Evolutionary conservation across 1,140 invertebrate genomes (phyloP).

Genomic region (Cyphomyrmex costatus): DNA sequence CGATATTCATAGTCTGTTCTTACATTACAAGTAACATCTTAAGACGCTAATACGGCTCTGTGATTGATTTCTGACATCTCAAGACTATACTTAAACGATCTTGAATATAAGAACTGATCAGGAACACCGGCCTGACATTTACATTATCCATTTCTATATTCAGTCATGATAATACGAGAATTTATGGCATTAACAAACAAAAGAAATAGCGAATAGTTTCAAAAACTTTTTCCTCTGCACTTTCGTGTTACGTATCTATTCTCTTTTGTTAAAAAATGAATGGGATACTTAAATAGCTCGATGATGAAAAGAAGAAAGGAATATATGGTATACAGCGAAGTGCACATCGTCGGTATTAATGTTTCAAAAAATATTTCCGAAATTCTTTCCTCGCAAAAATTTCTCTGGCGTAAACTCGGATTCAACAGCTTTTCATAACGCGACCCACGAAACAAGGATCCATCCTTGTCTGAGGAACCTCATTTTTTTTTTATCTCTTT

Average conservation of each 20-base stretch:
- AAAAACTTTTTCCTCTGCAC: not conserved
- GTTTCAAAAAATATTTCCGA: constrained; percentile 4
- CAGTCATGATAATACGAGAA: not conserved
- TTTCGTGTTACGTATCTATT: not conserved
- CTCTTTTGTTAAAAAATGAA: not conserved
- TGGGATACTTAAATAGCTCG: constrained; percentile 3
- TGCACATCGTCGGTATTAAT: not conserved
- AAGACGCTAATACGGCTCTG: too few species aligned
- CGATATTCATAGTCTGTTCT: too few species aligned
- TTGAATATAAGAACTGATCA: not conserved
- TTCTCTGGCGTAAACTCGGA: not conserved
- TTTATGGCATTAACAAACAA: not conserved
- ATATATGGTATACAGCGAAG: not conserved
- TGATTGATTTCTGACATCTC: too few species aligned
- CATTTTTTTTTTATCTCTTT: constrained; percentile 41
- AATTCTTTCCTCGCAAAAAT: not conserved
- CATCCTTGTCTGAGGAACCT: not conserved
- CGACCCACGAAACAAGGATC: not conserved
- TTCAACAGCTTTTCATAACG: constrained; percentile 15
- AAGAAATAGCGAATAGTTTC: not conserved
- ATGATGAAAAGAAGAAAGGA: not conserved
- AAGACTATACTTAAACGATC: too few species aligned
- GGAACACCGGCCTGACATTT: not conserved
- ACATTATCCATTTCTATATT: not conserved
- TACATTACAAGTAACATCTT: too few species aligned